Evolutionary conservation across 2,797 vertebrate genomes (phyloP), one percentile per base, ranked within the genome.

Genomic region (Poecilia velifera): DNA sequence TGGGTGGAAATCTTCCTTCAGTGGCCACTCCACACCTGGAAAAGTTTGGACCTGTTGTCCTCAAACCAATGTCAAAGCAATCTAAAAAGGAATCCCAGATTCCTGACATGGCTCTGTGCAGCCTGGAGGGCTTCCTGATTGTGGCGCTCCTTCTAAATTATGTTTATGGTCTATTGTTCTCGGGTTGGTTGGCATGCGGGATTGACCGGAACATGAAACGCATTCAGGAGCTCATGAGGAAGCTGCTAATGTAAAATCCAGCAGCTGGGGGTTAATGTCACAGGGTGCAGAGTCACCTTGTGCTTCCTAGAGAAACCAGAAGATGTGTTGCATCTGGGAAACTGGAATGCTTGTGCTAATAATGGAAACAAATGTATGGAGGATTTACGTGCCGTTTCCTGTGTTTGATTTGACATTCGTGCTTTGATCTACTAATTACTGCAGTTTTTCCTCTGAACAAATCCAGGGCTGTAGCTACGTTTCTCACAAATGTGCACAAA

Each of bases 81-180:
- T 82, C 82, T 70, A 57, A 70, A 49, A 76, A 0, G 73, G 22
- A 76, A 39, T 62, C 70, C 49, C 57, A 14, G 72, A 82, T 82
- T 86, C 80, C 76, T 59, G 3, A 51, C 70, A 49, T 34, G n/a
- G 64, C 57, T 72, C 74, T 6, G 76, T 90, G 82, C 80, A 78
- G 83, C 84, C 76, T 0, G 4, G 12, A 51, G 64, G 13, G 71
- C 66, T 77, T 87, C 72, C 87, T 82, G 76, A 72, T 76, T 49
- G 34, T 34, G n/a, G 71, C 64, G 66, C 73, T 78, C 53, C 39
- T 66, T 18, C 76, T 41, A 55, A 73, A 75, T 72, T 82, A 49
- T 76, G 73, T 86, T 86, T 73, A 68, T 78, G 81, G 74, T 53
- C 80, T 72, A 82, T 89, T 89, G 89, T 88, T 90, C 80, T 89